phyloP scores from a whole-genome alignment of 2,888 invertebrate genomes.

The Stratiomys singularior region DNA sequence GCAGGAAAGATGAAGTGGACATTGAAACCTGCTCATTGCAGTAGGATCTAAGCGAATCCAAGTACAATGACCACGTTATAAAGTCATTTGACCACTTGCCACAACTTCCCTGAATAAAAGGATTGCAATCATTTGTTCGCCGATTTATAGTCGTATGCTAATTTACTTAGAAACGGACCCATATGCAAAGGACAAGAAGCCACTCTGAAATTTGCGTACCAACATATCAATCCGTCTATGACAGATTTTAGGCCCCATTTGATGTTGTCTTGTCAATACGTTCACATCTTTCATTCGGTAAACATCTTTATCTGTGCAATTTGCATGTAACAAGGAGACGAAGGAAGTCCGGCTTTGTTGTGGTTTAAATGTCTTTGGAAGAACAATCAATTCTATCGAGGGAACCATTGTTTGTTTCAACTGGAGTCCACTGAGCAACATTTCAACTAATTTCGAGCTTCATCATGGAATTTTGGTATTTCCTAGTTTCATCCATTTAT shows the following conservation, averaged over 20 bases:
- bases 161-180: constrained; percentile 30
- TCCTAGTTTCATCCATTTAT: too few relatives aligned
- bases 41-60: too few relatives aligned
- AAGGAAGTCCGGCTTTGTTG: too few relatives aligned
- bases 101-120: constrained; percentile 36
- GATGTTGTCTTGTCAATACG: constrained; percentile 49
- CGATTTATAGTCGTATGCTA: constrained; percentile 52
- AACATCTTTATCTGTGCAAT: constrained; percentile 45
- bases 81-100: constrained; percentile 49
- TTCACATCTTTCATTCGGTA: constrained; percentile 30
- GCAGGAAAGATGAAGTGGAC: neutral
- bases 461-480: too few relatives aligned
- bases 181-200: constrained; percentile 19
- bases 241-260: constrained; percentile 49
- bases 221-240: constrained; percentile 51
- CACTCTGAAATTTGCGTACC: constrained; percentile 43
- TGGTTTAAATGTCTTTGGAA: too few relatives aligned
- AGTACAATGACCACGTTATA: constrained; percentile 44
- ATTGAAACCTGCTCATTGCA: too few relatives aligned
- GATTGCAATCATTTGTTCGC: constrained; percentile 34
- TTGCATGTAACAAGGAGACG: neutral
- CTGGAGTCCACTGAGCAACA: too few relatives aligned
- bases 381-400: too few relatives aligned
- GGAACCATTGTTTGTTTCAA: too few relatives aligned
- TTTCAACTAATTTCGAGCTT: too few relatives aligned